These are phyloP conservation scores for Gallinago jamesoni DNA, from an alignment of 2,113 vertebrate species.

Conservation along the genomic window DNA sequence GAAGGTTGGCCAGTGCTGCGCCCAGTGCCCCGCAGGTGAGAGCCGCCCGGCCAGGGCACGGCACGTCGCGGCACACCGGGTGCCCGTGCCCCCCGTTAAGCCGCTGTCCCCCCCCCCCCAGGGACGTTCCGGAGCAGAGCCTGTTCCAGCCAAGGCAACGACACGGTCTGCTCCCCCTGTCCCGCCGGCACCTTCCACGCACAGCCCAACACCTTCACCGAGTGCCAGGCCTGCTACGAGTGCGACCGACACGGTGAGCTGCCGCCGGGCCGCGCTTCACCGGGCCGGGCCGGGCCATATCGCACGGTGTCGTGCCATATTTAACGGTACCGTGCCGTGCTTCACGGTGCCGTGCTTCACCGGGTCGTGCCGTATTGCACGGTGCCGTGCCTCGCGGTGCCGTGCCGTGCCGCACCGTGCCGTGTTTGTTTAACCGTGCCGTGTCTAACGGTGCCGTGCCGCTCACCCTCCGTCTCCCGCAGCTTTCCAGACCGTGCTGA, in stretches of 20 bases:
- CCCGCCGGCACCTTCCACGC: conserved; percentile 24
- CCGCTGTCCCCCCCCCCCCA: neutral
- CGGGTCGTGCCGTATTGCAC: neutral
- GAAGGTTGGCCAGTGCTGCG: rapidly evolving
- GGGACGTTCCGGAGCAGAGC: neutral
- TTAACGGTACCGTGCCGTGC: neutral
- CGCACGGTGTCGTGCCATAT: too few relatives aligned
- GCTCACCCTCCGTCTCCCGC: neutral
- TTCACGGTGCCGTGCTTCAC: neutral
- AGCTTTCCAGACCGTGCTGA: conserved; percentile 55
- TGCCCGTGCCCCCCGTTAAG: neutral
- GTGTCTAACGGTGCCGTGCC: neutral
- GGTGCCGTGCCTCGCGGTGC: too few relatives aligned
- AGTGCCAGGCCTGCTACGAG: conserved; percentile 66
- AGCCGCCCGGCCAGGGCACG: rapidly evolving
- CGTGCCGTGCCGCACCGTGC: neutral
- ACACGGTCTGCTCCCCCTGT: neutral
- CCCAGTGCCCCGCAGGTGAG: conserved; percentile 19
- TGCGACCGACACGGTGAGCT: conserved; percentile 78
- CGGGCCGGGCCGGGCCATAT: neutral
- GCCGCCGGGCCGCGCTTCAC: neutral
- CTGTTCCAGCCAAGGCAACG: neutral
- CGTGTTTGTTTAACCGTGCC: too few relatives aligned
- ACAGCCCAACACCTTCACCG: conserved; percentile 19
- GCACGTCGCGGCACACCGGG: rapidly evolving